A percentile compares a stretch with the other conserved stretches of the same genome.
These are phyloP conservation scores for Calameuta filiformis DNA, from an alignment of 2,888 invertebrate species.

Conservation along the genomic window DNA sequence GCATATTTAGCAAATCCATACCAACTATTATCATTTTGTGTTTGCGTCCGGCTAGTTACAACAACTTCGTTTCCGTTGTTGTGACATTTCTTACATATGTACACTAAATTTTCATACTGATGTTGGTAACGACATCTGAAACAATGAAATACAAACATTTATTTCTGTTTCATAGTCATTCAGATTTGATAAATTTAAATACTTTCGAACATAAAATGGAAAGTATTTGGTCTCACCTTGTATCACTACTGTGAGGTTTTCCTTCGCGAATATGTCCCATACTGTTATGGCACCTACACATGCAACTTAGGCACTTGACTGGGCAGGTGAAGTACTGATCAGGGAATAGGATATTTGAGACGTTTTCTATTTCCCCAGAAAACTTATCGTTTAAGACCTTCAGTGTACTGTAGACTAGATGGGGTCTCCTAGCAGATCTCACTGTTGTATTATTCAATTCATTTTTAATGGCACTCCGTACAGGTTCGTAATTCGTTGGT, in stretches of 20 bases:
- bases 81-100: conserved; percentile 74
- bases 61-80: conserved; percentile 71
- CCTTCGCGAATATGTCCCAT: conserved; percentile 76
- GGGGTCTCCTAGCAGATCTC: conserved; percentile 75
- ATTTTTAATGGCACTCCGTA: conserved; percentile 70
- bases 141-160: conserved; percentile 20
- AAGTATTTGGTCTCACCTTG: conserved; percentile 42
- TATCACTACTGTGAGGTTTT: conserved; percentile 69
- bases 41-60: conserved; percentile 70
- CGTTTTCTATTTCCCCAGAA: conserved; percentile 74
- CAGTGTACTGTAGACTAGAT: conserved; percentile 75
- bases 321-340: conserved; percentile 85
- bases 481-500: conserved; percentile 72
- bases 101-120: conserved; percentile 78
- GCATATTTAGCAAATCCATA: conserved; percentile 78
- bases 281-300: conserved; percentile 72
- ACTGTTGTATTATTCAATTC: conserved; percentile 79
- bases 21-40: conserved; percentile 69
- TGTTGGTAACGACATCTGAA: conserved; percentile 74
- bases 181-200: background rate
- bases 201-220: background rate
- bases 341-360: conserved; percentile 75
- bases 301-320: conserved; percentile 78
- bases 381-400: conserved; percentile 82
- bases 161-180: background rate